Evolutionary conservation across 2,797 vertebrate species (phyloP), one percentile per base, ranked within the genome.

Genomic region (Neosilurus hyrtlii): DNA sequence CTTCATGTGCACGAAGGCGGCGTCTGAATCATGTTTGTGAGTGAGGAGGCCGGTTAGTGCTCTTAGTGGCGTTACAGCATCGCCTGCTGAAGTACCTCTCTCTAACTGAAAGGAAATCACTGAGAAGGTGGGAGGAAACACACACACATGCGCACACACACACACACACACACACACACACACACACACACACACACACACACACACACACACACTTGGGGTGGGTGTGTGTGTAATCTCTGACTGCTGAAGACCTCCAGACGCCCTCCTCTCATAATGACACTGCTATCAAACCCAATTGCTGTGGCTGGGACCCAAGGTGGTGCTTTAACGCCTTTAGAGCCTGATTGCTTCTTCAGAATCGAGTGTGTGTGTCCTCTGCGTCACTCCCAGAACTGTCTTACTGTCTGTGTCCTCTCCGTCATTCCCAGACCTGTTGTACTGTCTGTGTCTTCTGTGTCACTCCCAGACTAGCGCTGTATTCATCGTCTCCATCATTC

Each of bases 241-340:
- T 82, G 85, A 89, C 89, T 85, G 74, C 90, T 92, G 89, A 93
- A 94, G 94, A 94, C 92, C 93, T 94, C 93, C 90, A 93, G 92
- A 94, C 89, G 90, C 90, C 91, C 92, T 93, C 93, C 91, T 93
- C 91, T 93, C 91, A 92, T 94, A 94, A 94, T 94, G 93, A 93
- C 93, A 94, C 82, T 88, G 92, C 93, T 94, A 94, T 94, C 94
- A 94, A 93, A 93, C 91, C 91, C 93, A 93, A 94, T 93, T 94
- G 93, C 92, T 90, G 91, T 92, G 92, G 93, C 94, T 94, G 92
- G 93, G 91, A 93, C 93, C 93, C 92, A 92, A 93, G 92, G 92
- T 92, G 91, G 92, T 93, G 92, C 91, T 94, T 94, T 94, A 94
- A 94, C 94, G 89, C 91, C 92, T 92, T 92, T 88, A 90, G 91